Percentiles rank a stretch among this genome's conserved stretches.
phyloP scores from a whole-genome alignment of 2,797 vertebrate species.

The Anableps anableps region DNA sequence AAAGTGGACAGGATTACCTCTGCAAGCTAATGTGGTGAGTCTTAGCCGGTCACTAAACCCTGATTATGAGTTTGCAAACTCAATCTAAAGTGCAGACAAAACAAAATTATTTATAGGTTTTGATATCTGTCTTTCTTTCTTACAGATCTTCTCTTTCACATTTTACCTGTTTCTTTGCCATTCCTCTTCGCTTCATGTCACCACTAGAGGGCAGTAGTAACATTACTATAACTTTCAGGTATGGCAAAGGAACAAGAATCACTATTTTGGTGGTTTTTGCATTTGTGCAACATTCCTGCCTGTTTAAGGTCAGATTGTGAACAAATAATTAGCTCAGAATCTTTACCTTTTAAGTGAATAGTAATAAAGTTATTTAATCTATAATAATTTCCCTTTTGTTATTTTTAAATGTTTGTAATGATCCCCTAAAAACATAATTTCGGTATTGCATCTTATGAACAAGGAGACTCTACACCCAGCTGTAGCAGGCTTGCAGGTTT shows the following conservation, averaged over 20 bases:
- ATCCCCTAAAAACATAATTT: not conserved
- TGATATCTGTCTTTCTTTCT: not conserved
- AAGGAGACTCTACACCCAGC: not conserved
- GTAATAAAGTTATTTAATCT: not conserved
- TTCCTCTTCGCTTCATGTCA: not conserved
- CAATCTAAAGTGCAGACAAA: slow-evolving; percentile 33
- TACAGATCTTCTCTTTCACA: not conserved
- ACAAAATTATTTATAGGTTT: slow-evolving; percentile 14
- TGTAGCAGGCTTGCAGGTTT: not conserved
- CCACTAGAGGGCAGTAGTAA: slow-evolving; percentile 63
- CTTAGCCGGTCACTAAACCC: slow-evolving; percentile 51
- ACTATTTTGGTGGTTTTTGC: not conserved
- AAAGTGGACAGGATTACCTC: slow-evolving; percentile 29
- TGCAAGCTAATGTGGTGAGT: slow-evolving; percentile 46
- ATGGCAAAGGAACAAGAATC: slow-evolving; percentile 6
- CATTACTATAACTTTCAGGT: slow-evolving; percentile 17
- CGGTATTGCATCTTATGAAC: not conserved
- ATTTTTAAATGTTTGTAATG: not conserved
- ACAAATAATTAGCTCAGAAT: not conserved
- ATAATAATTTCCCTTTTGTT: not conserved
- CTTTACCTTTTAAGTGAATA: not conserved
- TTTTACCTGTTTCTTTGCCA: not conserved
- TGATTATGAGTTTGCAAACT: slow-evolving; percentile 45
- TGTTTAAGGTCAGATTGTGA: slow-evolving; percentile 26
- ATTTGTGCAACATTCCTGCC: slow-evolving; percentile 2